Percentiles rank a stretch among this genome's conserved stretches.
phyloP scores from a whole-genome alignment of 2,797 vertebrate species.

The Bradypodion ventrale region DNA sequence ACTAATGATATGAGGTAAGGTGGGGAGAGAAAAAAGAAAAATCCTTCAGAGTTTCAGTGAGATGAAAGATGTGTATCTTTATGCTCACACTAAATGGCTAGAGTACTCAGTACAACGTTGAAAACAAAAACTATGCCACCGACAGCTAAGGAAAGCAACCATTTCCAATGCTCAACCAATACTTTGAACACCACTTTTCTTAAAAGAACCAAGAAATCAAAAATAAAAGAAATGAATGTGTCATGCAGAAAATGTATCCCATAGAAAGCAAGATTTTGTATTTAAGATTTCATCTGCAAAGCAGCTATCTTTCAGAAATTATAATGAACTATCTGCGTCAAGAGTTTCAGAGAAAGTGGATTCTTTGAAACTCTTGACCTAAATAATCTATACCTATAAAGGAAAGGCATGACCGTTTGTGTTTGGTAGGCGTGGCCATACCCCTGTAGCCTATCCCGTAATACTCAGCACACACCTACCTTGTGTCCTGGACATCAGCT shows the following conservation, averaged over 20 bases:
- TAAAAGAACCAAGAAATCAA: background rate
- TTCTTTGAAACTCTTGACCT: too few relatives aligned
- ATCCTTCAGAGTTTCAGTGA: slow-evolving; percentile 6
- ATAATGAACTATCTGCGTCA: slow-evolving; percentile 24
- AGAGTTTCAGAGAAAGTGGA: background rate
- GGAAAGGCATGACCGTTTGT: too few relatives aligned
- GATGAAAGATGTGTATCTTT: background rate
- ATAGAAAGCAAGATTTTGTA: background rate
- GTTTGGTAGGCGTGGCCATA: too few relatives aligned
- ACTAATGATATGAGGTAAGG: slow-evolving; percentile 24
- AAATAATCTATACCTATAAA: too few relatives aligned
- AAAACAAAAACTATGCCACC: background rate
- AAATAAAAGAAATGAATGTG: background rate
- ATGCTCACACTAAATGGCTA: slow-evolving; percentile 13
- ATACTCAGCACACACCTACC: too few relatives aligned
- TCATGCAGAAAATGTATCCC: background rate
- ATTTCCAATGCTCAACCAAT: slow-evolving; percentile 19
- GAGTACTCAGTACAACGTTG: background rate
- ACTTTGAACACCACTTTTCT: slow-evolving; percentile 3
- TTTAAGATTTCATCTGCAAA: background rate
- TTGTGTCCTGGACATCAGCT: too few relatives aligned
- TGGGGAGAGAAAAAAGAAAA: slow-evolving; percentile 18
- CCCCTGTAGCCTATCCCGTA: too few relatives aligned
- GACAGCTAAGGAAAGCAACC: background rate
- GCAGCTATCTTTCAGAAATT: background rate